These are phyloP conservation scores for Cyanoderma ruficeps DNA, from an alignment of 2,113 vertebrate species.

Conservation along the genomic window DNA sequence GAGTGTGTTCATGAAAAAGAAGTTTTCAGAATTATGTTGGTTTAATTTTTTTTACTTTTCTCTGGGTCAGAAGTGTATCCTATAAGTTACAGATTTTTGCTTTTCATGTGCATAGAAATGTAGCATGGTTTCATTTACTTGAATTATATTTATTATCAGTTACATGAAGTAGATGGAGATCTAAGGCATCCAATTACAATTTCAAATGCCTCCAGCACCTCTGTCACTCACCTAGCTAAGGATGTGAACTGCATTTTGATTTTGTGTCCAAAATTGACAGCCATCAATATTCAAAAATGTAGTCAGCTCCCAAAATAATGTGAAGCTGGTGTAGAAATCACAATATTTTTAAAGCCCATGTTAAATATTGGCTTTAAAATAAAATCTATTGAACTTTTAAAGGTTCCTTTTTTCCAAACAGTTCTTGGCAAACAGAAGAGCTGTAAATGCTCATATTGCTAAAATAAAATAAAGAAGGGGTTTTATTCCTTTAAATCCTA, in stretches of 20 bases:
- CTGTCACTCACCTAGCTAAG: not conserved
- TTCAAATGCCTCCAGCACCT: not conserved
- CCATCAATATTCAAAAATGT: not conserved
- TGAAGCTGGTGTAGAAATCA: not conserved
- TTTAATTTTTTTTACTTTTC: not conserved
- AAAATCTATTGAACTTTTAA: not conserved
- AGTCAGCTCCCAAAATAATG: not conserved
- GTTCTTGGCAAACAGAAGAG: not conserved
- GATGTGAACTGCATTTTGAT: not conserved
- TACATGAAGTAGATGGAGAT: not conserved
- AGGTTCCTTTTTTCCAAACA: not conserved
- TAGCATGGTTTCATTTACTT: not conserved
- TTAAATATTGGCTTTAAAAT: not conserved
- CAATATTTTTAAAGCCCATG: not conserved
- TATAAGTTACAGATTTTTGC: not conserved
- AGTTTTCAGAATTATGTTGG: not conserved
- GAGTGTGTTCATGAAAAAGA: not conserved
- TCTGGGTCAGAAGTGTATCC: not conserved
- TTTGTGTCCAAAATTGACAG: not conserved
- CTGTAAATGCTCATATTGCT: not conserved
- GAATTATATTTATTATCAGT: not conserved
- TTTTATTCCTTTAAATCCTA: not conserved
- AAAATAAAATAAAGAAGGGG: not conserved
- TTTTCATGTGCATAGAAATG: not conserved
- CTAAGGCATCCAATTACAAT: not conserved